Evolutionary conservation across 2,797 vertebrate species (phyloP).

Genomic region (Dallia pectoralis): DNA sequence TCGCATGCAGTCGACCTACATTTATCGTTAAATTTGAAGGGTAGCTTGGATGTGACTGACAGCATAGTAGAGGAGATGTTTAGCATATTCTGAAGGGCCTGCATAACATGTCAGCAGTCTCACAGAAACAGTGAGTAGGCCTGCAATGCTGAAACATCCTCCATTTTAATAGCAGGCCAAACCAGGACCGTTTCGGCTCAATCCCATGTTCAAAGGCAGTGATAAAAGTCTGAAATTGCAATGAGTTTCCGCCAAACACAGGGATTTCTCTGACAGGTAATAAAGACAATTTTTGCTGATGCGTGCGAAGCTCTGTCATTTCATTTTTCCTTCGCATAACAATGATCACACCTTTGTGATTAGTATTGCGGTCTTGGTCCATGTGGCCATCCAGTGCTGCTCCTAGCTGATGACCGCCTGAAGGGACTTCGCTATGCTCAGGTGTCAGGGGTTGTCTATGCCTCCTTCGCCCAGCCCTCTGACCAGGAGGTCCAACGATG

Average conservation of each 20-base stretch:
- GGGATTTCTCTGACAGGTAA: constrained; percentile 5
- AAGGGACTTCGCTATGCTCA: no score
- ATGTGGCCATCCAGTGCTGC: neutral
- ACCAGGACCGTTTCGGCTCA: constrained; percentile 16
- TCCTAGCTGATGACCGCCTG: no score
- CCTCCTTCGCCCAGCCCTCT: no score
- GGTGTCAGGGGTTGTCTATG: neutral
- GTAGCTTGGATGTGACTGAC: neutral
- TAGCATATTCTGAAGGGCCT: constrained; percentile 4
- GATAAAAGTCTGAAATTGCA: constrained; percentile 27
- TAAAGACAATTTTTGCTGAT: neutral
- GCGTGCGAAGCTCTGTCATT: constrained; percentile 2
- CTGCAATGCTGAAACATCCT: constrained; percentile 17
- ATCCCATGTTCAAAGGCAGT: constrained; percentile 26
- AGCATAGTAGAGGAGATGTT: constrained; percentile 16
- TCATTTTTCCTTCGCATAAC: neutral
- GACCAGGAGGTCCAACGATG: no score
- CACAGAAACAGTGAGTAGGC: constrained; percentile 20
- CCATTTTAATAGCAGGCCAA: constrained; percentile 20
- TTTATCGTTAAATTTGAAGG: constrained; percentile 3
- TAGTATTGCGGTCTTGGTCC: neutral
- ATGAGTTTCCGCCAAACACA: constrained; percentile 17
- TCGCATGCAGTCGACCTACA: neutral
- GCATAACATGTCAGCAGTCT: constrained; percentile 22
- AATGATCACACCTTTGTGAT: neutral